phyloP scores from a whole-genome alignment of 2,888 invertebrate species.

The Steinernema carpocapsae region DNA sequence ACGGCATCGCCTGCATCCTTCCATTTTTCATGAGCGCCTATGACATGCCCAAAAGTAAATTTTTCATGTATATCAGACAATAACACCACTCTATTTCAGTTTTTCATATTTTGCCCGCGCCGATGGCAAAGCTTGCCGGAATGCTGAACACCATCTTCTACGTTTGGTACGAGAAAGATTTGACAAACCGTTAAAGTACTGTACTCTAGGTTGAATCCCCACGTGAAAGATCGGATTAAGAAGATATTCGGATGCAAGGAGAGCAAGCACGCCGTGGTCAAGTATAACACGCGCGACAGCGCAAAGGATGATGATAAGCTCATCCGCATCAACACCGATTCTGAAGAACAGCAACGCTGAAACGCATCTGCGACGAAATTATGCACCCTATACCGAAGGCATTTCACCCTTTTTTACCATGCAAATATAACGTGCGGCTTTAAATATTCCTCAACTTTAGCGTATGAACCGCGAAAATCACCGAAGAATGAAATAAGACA shows the following conservation, averaged over 20 bases:
- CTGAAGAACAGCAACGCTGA: background rate
- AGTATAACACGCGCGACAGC: background rate
- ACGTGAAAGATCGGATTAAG: background rate
- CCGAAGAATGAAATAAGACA: too few relatives aligned
- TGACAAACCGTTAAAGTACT: too few relatives aligned
- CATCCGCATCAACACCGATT: background rate
- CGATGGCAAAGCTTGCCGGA: constrained; percentile 8
- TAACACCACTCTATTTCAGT: background rate
- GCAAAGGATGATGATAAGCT: constrained; percentile 2
- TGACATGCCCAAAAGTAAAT: background rate
- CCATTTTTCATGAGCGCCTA: constrained; percentile 6
- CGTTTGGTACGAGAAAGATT: background rate
- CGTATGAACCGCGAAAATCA: too few relatives aligned
- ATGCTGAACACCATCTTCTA: background rate
- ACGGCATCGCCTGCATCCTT: background rate
- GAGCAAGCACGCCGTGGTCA: background rate
- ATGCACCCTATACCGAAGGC: too few relatives aligned
- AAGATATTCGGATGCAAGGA: background rate
- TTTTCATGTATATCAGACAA: background rate
- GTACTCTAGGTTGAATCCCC: constrained; percentile 3
- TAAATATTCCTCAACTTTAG: too few relatives aligned
- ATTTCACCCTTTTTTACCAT: too few relatives aligned
- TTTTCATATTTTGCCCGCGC: background rate
- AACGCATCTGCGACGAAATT: too few relatives aligned
- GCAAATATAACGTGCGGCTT: too few relatives aligned